A percentile compares a stretch with the other conserved stretches of the same genome.
phyloP scores from a whole-genome alignment of 2,113 vertebrate genomes.

The Cinclus cinclus region DNA sequence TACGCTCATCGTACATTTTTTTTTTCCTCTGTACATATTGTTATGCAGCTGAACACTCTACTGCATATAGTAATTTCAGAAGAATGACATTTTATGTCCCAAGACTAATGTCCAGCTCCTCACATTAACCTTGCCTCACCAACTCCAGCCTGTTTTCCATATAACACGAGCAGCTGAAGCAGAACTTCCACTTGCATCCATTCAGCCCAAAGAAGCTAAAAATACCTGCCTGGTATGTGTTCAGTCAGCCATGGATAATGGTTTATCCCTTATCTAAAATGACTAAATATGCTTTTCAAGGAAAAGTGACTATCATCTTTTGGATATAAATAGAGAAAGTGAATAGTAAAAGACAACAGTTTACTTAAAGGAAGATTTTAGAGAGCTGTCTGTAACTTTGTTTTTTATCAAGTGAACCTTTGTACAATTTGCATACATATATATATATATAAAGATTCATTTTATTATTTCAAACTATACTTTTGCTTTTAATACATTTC shows the following conservation, averaged over 20 bases:
- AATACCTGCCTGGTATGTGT: not conserved
- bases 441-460: not conserved
- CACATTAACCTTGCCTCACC: not conserved
- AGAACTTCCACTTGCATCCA: not conserved
- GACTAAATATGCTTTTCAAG: not conserved
- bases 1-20: not conserved
- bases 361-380: not conserved
- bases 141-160: not conserved
- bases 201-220: not conserved
- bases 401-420: not conserved
- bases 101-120: not conserved
- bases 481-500: not conserved
- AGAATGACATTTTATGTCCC: not conserved
- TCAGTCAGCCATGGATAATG: constrained; percentile 1
- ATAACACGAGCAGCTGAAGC: not conserved
- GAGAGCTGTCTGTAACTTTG: not conserved
- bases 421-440: not conserved
- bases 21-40: not conserved
- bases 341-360: not conserved
- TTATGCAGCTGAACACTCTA: not conserved
- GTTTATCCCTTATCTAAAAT: not conserved
- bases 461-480: not conserved
- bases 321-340: not conserved
- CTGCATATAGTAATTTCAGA: not conserved
- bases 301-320: not conserved